phyloP scores from a whole-genome alignment of 2,797 vertebrate species.

The Peromyscus melanophrys region DNA sequence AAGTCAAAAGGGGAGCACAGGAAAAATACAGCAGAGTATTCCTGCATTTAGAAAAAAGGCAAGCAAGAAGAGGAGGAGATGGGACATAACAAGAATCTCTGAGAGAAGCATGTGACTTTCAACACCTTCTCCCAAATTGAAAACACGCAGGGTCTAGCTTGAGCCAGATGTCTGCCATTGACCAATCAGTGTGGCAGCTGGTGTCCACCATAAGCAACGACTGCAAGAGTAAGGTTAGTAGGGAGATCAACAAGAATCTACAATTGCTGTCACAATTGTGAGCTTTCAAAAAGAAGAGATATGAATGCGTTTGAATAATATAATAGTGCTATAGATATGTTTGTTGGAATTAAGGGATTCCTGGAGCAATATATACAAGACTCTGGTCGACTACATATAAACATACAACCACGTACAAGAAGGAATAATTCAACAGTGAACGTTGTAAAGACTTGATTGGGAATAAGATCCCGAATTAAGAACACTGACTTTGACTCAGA shows the following conservation, averaged over 20 bases:
- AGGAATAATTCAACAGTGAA: slow-evolving; percentile 13
- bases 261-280: neutral
- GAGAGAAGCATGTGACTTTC: neutral
- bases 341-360: neutral
- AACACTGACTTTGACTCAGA: neutral
- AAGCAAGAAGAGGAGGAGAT: slow-evolving; percentile 14
- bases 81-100: neutral
- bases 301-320: neutral
- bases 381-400: neutral
- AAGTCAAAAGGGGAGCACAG: neutral
- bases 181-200: neutral
- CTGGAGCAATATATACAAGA: neutral
- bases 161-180: neutral
- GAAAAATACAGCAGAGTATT: neutral
- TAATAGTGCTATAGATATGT: neutral
- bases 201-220: neutral
- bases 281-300: neutral
- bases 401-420: slow-evolving; percentile 20
- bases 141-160: slow-evolving; percentile 2
- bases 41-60: neutral
- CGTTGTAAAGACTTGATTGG: neutral
- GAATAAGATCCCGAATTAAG: slow-evolving; percentile 23
- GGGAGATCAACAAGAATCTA: neutral
- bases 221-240: neutral
- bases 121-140: neutral